Evolutionary conservation across 2,888 invertebrate species (phyloP), one percentile per base, ranked within the genome.

Genomic region (Cataglyphis rosenhaueri): DNA sequence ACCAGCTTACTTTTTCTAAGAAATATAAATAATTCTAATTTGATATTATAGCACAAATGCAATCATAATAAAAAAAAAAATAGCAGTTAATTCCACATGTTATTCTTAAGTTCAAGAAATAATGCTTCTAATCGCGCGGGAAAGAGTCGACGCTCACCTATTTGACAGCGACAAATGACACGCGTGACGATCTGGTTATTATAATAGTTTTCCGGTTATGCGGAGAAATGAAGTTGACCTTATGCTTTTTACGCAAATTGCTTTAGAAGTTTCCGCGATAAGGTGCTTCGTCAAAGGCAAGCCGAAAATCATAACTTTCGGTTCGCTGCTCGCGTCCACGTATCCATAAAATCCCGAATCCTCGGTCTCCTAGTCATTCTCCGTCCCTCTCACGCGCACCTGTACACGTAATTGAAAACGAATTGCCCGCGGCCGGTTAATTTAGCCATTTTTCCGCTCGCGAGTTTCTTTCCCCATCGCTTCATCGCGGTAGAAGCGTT

Each of bases 271-370:
- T 48, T 48, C 59, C 74, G 48, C 6, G 79, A 86, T 85, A 82
- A 35, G 73, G 35, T 59, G 79, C 70, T 83, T 65, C 66, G 81
- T 64, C 78, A 32, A 73, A 74, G 83, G 64, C 68, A 82, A 90
- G 83, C 83, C 83, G 83, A 85, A 87, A 78, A 84, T 82, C 83
- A 85, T 90, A 90, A 87, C 82, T 85, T 83, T 82, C 83, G 73
- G 85, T 86, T 74, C 68, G 82, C 62, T 85, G 81, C 84, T 70
- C 85, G 82, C 85, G 71, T 65, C 61, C 21, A 32, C 83, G n/a
- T n/a, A 41, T 73, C 41, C 87, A 76, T 87, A 84, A 86, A 87
- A 85, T 75, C 66, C 38, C 61, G 12, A 12, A 9, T n/a, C n/a
- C 48, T 38, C 55, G 57, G 9, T 59, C 68, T 68, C n/a, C n/a